Evolutionary conservation across 2,888 invertebrate genomes (phyloP), one percentile per base, ranked within the genome.

Genomic region (Macrosoma leucophasiata): DNA sequence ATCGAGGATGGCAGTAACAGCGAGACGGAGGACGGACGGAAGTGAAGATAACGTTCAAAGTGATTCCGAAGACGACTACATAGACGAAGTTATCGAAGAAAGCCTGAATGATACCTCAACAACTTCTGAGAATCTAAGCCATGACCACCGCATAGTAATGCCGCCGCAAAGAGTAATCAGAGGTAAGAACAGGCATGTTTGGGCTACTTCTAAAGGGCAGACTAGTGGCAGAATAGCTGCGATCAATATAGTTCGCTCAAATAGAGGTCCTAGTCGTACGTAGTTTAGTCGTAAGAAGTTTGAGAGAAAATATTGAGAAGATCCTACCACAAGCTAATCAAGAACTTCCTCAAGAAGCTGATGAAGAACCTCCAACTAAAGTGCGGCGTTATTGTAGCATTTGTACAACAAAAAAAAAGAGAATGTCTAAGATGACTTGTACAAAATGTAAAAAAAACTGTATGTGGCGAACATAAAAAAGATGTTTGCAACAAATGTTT

Each of bases 11-110:
- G n/a, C n/a, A n/a, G n/a, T n/a, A n/a, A n/a, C n/a, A 50, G 47
- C 41, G 46, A 49, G 30, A 29, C 22, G 8, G 43, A 51, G 34
- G 44, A 46, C 37, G n/a, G 39, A 50, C 39, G 18, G 50, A 36
- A 40, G 21, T 33, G 41, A 48, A 41, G 40, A 49, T 30, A 32
- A 51, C 28, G 30, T 47, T 19, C 41, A 46, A 32, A 47, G 45
- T 36, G 46, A 48, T 36, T 9, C 12, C 29, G 46, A 43, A 23
- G 45, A 46, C 39, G 43, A 42, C 32, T 44, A 42, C 25, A 34
- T 34, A 35, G 41, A 48, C 31, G 29, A 43, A 27, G 40, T n/a
- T n/a, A n/a, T n/a, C n/a, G n/a, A n/a, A n/a, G n/a, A n/a, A n/a
- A n/a, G 34, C 13, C n/a, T n/a, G n/a, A n/a, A n/a, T n/a, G n/a